Evolutionary conservation across 2,888 invertebrate species (phyloP), one percentile per base, ranked within the genome.

Genomic region (Mesorhabditis spiculigera): DNA sequence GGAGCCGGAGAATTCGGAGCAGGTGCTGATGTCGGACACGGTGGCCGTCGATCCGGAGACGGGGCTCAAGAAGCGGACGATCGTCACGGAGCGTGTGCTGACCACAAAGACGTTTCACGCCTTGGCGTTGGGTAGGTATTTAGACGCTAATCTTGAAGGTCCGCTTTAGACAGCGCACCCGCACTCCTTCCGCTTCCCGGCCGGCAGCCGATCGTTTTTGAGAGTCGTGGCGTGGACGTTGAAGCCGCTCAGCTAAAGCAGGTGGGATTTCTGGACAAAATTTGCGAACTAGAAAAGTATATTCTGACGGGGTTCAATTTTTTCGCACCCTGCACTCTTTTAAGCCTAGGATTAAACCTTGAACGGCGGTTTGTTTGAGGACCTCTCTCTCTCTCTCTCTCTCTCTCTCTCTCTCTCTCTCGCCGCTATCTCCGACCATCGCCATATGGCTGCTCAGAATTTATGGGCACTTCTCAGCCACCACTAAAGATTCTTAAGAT

Each of bases 81-180:
- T 82, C 16, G 78, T 84, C 10, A 82, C 83, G 4, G 85, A 85
- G 69, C 68, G 81, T 43, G 76, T 83, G 4, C 71, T 85, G 8
- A 79, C 81, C 10, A 81, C 80, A 4, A 75, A 78, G 66, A 82
- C 78, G 8, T 81, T 78, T 67, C 81, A 79, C 67, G 71, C 78
- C n/a, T 67, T 78, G n/a, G 73, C 77, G 0, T 63, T 75, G 16
- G 78, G 65, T 65, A 16, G 4, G 65, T 10, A n/a, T 65, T 28
- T 43, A 5, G 42, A 4, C n/a, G n/a, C 5, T 65, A 43, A 4
- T 43, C 5, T 65, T 4, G 4, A 16, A 5, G 16, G 43, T 65
- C 4, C 4, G 43, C 4, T 65, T 65, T 71, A 75, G 63, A 70
- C 72, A 4, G 69, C 72, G 4, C 28, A 10, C 43, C 65, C 63